Base-by-base conservation (phyloP, 2,797 vertebrate species). In the Holocentrus rufus region DNA sequence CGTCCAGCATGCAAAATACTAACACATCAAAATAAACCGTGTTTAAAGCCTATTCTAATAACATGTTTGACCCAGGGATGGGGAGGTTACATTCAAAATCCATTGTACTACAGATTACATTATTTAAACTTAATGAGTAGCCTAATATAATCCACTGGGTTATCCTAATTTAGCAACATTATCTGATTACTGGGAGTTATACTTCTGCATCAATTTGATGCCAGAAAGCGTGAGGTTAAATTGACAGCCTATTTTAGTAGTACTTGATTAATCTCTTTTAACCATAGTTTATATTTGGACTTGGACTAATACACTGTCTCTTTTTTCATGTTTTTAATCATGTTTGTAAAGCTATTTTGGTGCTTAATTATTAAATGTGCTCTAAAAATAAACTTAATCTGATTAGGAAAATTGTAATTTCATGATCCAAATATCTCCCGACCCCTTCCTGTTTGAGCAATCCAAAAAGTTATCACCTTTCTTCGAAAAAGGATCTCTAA, bases 221-320 rank as follows among this genome's bases (percentile, higher is more conserved):
- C 42, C 10, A 62, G 23, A 71, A 63, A 23, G 46, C 18, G 54
- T 72, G 20, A 54, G 0, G 15, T 61, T 54, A 53, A 58, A 64
- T 5, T 8, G 18, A 50, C 18, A 46, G 17, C 39, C 10, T 52
- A 34, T n/a, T 36, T 25, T 3, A 23, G 11, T 53, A 39, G 11
- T 39, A 39, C 13, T 39, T 39, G 36, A 39, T 10, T 39, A 13
- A 36, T 7, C 11, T 39, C 36, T 39, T 2, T 39, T 39, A 13
- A 39, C 9, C 11, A 39, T 11, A 39, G 36, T 39, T 39, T 11
- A 39, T 39, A 39, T 13, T 39, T 39, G 36, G 31, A 34, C 36
- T 39, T 39, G 36, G 31, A 34, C 36, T 13, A 39, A 39, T 11
- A 39, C 8, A 39, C 3, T 39, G 36, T 39, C 36, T 39, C 9